phyloP scores from a whole-genome alignment of 2,888 invertebrate genomes.

The Drosophila testacea region DNA sequence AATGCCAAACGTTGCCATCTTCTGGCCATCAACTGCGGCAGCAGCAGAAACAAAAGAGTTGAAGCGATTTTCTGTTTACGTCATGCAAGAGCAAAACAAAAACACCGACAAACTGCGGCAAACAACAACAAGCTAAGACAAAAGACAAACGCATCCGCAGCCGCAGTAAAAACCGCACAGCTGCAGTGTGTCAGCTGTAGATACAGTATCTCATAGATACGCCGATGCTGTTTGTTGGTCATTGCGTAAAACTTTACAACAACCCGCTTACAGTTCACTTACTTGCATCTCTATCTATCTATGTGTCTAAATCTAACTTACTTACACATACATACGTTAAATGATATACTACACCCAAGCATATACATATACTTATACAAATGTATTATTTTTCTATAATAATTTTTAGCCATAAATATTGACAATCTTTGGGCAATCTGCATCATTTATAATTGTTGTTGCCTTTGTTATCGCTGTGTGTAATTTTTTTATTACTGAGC shows the following conservation, averaged over 20 bases:
- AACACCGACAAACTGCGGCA: constrained; percentile 57
- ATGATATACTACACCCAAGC: constrained; percentile 21
- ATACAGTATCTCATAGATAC: constrained; percentile 62
- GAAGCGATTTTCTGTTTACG: constrained; percentile 70
- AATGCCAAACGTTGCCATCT: constrained; percentile 64
- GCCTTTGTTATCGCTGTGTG: constrained; percentile 48
- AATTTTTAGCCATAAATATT: constrained; percentile 72
- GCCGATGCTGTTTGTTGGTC: constrained; percentile 47
- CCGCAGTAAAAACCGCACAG: constrained; percentile 45
- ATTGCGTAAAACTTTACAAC: constrained; percentile 55
- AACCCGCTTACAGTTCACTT: constrained; percentile 41
- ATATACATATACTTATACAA: constrained; percentile 22
- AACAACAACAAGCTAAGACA: constrained; percentile 22
- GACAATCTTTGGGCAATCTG: constrained; percentile 67
- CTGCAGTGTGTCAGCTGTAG: constrained; percentile 72
- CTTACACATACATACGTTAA: constrained; percentile 24
- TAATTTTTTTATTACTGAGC: constrained; percentile 63
- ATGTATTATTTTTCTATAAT: constrained; percentile 51
- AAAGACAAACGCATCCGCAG: constrained; percentile 20
- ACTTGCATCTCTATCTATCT: constrained; percentile 9
- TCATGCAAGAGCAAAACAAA: constrained; percentile 77
- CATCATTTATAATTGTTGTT: constrained; percentile 63
- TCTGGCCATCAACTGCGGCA: constrained; percentile 66
- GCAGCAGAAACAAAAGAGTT: constrained; percentile 45
- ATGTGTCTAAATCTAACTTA: constrained; percentile 8